phyloP scores from a whole-genome alignment of 2,797 vertebrate species.

The Acipenser ruthenus region DNA sequence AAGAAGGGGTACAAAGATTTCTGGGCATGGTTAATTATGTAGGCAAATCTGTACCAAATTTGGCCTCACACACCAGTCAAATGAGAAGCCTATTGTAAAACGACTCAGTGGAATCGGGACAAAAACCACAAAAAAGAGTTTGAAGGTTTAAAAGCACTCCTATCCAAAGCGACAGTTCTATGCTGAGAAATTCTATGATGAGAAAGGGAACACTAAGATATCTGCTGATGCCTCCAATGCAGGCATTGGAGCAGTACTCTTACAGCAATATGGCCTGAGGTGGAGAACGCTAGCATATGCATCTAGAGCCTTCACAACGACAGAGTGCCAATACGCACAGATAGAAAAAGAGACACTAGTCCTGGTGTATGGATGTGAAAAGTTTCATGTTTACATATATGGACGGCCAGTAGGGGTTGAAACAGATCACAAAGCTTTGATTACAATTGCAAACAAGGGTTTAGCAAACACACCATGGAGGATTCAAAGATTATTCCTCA shows the following conservation, averaged over 20 bases:
- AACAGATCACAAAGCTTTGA: conserved; percentile 14
- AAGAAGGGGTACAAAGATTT: conserved; percentile 8
- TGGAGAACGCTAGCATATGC: conserved; percentile 13
- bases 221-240: conserved; percentile 6
- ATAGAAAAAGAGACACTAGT: conserved; percentile 17
- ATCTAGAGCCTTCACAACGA: conserved; percentile 4
- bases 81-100: conserved; percentile 3
- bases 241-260: conserved; percentile 2
- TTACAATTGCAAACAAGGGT: conserved; percentile 12
- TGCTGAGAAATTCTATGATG: conserved; percentile 2
- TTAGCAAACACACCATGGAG: not conserved
- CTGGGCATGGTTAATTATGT: conserved; percentile 7
- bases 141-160: not conserved
- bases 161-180: conserved; percentile 6
- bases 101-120: not conserved
- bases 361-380: conserved; percentile 11
- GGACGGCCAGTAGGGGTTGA: conserved; percentile 7
- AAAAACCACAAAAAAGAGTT: conserved; percentile 3
- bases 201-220: not conserved
- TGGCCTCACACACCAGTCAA: not conserved
- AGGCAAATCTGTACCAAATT: conserved; percentile 6
- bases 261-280: conserved; percentile 7
- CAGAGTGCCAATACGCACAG: conserved; percentile 9
- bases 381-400: conserved; percentile 13
- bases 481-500: not conserved